Evolutionary conservation across 2,113 vertebrate genomes (phyloP).

Genomic region (Microtus ochrogaster): DNA sequence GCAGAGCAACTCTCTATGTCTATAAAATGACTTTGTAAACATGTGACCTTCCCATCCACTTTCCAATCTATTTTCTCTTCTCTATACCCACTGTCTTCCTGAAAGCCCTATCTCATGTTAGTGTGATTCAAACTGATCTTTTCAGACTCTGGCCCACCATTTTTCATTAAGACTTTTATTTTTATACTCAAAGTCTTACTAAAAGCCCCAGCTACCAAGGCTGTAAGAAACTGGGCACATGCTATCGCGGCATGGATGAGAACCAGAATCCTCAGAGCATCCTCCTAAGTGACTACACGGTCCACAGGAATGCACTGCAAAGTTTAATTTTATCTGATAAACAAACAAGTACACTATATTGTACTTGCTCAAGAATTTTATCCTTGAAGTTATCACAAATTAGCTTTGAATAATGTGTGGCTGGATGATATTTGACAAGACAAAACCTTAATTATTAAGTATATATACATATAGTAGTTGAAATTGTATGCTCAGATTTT

Average conservation of each 20-base stretch:
- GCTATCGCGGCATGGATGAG: too few species aligned
- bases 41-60: background rate
- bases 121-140: background rate
- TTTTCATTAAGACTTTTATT: background rate
- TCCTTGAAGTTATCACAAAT: conserved; percentile 75
- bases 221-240: background rate
- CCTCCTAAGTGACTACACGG: background rate
- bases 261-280: background rate
- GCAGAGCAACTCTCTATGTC: background rate
- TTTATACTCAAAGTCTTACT: background rate
- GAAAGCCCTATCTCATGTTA: background rate
- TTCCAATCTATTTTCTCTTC: background rate
- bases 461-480: conserved; percentile 48
- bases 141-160: background rate
- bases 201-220: background rate
- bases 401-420: conserved; percentile 67
- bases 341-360: conserved; percentile 18
- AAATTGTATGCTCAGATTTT: conserved; percentile 39
- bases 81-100: background rate
- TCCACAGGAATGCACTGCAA: background rate
- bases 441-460: conserved; percentile 54
- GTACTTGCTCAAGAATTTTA: conserved; percentile 75
- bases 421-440: conserved; percentile 64
- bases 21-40: background rate
- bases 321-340: background rate